Evolutionary conservation across 2,888 invertebrate genomes (phyloP), one percentile per base, ranked within the genome.

Genomic region (Drosophila maculinotata): DNA sequence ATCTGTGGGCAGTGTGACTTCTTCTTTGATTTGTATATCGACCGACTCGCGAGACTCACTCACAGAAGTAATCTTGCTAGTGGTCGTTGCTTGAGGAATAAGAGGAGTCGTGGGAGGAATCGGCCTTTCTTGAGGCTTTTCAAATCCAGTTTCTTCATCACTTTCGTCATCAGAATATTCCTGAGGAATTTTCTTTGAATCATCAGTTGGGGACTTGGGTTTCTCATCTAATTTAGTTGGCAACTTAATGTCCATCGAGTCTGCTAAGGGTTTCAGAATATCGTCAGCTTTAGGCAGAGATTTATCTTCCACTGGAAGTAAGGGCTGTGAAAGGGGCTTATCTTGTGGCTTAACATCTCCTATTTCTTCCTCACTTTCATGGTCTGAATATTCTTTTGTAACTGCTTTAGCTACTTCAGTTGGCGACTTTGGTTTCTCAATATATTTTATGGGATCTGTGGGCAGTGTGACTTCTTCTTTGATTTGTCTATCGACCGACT

Each of bases 181-280:
- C 31, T 7, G 30, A 0, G 36, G 44, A 23, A 17, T 4, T 30
- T 25, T 8, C 9, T 51, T 44, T n/a, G 30, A n/a, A 30, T 25
- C 3, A 26, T 65, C 54, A 20, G 39, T 9, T 6, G 59, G 52
- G n/a, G 48, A 45, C 23, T 52, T 64, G 14, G 57, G 51, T 31
- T 64, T 64, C 15, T 41, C 51, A 15, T 52, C 58, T 26, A 48
- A 7, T 17, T 45, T 66, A 4, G 8, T 6, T 10, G 23, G 53
- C n/a, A 25, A 25, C 25, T 41, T 41, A 41, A 25, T 23, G 28
- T 44, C 28, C 2, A 3, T 30, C 2, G 14, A n/a, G 39, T 51
- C 63, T 26, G 10, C 3, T 2, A 30, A 1, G 5, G 44, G 31
- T 9, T 59, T 49, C 2, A 28, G 41, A 20, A 49, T 59, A 31